Base-by-base conservation (phyloP, 1,140 invertebrate genomes). In the Drosophila jambulina region DNA sequence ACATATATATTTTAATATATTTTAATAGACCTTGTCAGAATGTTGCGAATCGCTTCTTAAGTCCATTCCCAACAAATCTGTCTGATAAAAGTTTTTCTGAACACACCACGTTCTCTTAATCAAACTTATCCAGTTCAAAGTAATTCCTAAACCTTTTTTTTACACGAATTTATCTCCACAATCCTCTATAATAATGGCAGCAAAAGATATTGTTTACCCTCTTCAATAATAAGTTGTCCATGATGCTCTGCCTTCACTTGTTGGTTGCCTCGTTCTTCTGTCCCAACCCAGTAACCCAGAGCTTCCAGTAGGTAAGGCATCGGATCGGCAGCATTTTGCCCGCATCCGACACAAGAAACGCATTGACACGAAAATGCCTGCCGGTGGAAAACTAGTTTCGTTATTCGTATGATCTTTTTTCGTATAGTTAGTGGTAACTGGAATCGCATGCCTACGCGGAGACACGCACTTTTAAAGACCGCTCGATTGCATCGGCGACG, bases 381-480 rank as follows among this genome's bases (percentile, higher is more conserved):
- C 4, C 57, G 8, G n/a, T 45, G 19, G 3, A 12, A 27, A 69
- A 70, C 67, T 34, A 6, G 67, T 68, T 68, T 65, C 10, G 3
- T 32, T 64, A 32, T 61, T 42, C 36, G 23, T 60, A 60, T 42
- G 36, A 42, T 23, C 6, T 27, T 60, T 59, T 32, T 62, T 3
- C 17, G 12, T 32, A 25, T 40, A 59, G 25, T 32, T 43, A 19
- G 15, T 42, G 25, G 56, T 43, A 29, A 21, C 61, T 63, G 38
- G 48, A 70, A 56, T 69, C 15, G 63, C 38, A 19, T 70, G 67
- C 63, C 29, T 68, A 69, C 51, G 63, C 42, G 64, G 34, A 42
- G 54, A 51, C 68, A 74, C 68, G 70, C 70, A 72, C 54, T 72
- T 60, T 60, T 72, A 29, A 32, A 29, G 29, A 36, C 54, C 61